A percentile compares a stretch with the other conserved stretches of the same genome.
These are phyloP conservation scores for Polyploca ridens DNA, from an alignment of 2,888 invertebrate species.

Conservation along the genomic window DNA sequence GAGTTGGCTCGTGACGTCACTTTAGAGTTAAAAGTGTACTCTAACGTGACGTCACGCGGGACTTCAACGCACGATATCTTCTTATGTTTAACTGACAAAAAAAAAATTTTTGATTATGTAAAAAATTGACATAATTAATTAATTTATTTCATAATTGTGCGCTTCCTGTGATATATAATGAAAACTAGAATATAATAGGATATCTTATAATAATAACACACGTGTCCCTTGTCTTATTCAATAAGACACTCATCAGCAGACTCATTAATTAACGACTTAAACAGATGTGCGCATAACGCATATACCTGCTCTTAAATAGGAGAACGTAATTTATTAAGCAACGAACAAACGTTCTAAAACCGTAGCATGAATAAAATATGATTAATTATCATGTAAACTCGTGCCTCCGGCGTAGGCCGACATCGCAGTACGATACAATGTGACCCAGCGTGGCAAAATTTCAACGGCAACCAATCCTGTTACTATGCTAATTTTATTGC, in stretches of 20 bases:
- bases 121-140: no score
- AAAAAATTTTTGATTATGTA: no score
- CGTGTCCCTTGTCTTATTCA: neutral
- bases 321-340: conserved; percentile 24
- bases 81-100: no score
- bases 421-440: conserved; percentile 11
- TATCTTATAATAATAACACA: neutral
- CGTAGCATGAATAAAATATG: conserved; percentile 32
- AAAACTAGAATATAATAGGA: no score
- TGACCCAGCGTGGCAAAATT: conserved; percentile 5
- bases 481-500: conserved; percentile 60
- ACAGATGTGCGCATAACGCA: conserved; percentile 16
- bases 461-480: conserved; percentile 20
- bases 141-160: neutral
- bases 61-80: no score
- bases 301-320: conserved; percentile 21
- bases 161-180: neutral
- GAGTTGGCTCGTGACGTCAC: no score
- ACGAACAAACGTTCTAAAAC: conserved; percentile 25
- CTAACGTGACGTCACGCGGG: no score
- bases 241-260: neutral
- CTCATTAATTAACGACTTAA: conserved; percentile 1
- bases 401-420: neutral
- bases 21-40: no score
- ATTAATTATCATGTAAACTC: conserved; percentile 19